Evolutionary conservation across 2,797 vertebrate genomes (phyloP).

Genomic region (Diceros bicornis): DNA sequence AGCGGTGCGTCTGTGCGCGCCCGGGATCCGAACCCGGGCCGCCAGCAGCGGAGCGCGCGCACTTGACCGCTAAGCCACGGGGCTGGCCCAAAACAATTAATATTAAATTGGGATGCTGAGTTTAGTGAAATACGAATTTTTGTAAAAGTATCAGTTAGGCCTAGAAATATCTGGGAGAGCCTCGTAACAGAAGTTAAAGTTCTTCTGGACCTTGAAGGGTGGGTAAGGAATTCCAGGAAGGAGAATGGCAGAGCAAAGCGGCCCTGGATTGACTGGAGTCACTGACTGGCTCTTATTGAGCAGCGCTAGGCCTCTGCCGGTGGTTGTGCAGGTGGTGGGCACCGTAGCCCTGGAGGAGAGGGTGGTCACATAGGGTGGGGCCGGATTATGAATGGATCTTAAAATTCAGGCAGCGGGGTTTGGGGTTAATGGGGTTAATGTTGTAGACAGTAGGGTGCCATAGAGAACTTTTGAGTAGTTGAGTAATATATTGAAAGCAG

Average conservation of each 20-base stretch:
- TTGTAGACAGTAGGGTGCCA: background rate
- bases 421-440: background rate
- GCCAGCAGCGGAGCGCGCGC: too few relatives aligned
- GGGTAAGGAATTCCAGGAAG: background rate
- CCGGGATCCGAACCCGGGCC: too few relatives aligned
- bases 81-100: background rate
- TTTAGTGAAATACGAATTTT: conserved; percentile 1
- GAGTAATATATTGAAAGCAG: background rate
- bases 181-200: conserved; percentile 1
- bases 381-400: background rate
- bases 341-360: background rate
- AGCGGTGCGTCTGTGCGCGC: too few relatives aligned
- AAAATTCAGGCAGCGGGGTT: background rate
- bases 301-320: background rate
- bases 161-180: background rate
- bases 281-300: background rate
- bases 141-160: background rate
- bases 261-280: background rate
- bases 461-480: background rate
- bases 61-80: too few relatives aligned
- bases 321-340: background rate
- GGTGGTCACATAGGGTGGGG: background rate
- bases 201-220: background rate
- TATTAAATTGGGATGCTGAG: background rate
- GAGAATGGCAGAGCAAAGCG: background rate